Percentiles rank a stretch among this genome's conserved stretches.
Conservation (phyloP, 2,797 vertebrate species). For the Clarias laeviceps region DNA sequence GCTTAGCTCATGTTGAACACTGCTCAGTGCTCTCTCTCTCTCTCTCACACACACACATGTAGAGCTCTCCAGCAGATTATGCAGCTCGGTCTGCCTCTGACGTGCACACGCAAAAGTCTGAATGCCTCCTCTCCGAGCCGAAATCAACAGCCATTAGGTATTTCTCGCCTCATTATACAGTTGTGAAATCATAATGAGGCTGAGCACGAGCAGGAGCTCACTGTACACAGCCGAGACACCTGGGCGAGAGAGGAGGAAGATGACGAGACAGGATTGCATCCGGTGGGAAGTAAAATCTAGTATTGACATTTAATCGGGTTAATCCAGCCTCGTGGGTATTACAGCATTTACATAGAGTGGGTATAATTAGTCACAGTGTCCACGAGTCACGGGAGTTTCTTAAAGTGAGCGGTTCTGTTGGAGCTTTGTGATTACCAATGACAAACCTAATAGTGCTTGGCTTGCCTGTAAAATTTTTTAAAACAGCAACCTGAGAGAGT, state of each 20-base stretch:
- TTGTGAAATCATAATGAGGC: constrained; percentile 19
- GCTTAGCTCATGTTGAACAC: constrained; percentile 16
- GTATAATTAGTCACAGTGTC: background rate
- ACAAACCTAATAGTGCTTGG: background rate
- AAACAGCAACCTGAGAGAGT: background rate
- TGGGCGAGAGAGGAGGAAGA: background rate
- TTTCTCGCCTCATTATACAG: constrained; percentile 24
- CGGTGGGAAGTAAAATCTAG: background rate
- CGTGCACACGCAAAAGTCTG: background rate
- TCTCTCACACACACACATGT: background rate
- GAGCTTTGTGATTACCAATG: background rate
- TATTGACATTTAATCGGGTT: background rate
- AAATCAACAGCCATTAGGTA: background rate
- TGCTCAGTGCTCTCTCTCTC: background rate
- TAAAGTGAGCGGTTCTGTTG: background rate
- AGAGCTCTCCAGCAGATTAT: background rate
- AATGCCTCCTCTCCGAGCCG: constrained; percentile 14
- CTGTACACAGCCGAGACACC: background rate
- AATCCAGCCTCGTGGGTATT: background rate
- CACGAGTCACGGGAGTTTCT: background rate
- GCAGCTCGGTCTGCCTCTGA: constrained; percentile 13
- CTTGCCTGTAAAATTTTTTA: background rate
- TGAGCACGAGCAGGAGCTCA: background rate
- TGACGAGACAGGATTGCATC: background rate
- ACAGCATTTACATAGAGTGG: background rate